Evolutionary conservation across 1,140 invertebrate genomes (phyloP).

Genomic region (Hormaphis cornu): DNA sequence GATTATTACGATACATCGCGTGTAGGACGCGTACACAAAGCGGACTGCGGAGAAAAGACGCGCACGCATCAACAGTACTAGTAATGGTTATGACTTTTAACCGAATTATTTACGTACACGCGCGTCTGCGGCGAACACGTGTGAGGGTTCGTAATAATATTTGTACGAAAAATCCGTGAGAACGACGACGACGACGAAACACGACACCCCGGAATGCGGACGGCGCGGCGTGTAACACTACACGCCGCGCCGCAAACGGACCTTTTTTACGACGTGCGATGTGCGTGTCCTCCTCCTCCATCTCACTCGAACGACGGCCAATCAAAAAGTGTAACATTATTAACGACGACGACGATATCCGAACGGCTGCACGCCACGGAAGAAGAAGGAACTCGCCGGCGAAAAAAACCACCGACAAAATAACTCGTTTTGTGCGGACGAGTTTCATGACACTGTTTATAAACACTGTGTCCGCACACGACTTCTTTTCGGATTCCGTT

Average conservation of each 20-base stretch:
- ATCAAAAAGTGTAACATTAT: neutral
- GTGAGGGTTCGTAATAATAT: conserved; percentile 24
- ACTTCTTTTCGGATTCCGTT: too few species aligned
- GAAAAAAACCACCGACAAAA: too few species aligned
- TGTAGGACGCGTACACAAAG: neutral
- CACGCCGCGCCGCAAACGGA: conserved; percentile 21
- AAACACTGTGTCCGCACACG: too few species aligned
- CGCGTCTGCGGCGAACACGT: neutral
- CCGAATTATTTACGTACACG: neutral
- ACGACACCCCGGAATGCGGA: conserved; percentile 30
- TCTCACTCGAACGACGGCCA: neutral
- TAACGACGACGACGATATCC: neutral
- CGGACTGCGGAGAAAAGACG: neutral
- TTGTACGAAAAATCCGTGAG: conserved; percentile 19
- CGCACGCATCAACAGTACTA: conserved; percentile 8
- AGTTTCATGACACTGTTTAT: too few species aligned
- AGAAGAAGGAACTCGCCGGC: too few species aligned
- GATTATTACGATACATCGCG: neutral
- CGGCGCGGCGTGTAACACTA: conserved; percentile 32
- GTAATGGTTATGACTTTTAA: too few species aligned
- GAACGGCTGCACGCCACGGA: too few species aligned
- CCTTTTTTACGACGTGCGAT: neutral
- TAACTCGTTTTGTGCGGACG: too few species aligned
- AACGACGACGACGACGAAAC: conserved; percentile 23
- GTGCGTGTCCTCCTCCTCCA: conserved; percentile 26